Percentiles rank a stretch among this genome's conserved stretches.
Evolutionary conservation across 2,888 invertebrate genomes (phyloP).

Genomic region (Tricholauxania praeusta): DNA sequence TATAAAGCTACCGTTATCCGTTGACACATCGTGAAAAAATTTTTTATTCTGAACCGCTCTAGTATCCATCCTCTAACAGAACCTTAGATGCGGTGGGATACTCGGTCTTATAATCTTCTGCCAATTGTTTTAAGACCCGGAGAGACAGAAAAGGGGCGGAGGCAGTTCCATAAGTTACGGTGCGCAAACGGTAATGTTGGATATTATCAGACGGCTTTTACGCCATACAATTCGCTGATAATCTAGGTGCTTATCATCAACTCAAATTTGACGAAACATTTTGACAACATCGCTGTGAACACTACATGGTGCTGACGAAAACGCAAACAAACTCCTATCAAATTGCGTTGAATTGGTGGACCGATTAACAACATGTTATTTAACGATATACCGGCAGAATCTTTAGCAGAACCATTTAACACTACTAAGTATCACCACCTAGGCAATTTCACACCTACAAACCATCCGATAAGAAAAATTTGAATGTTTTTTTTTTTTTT

Average conservation of each 20-base stretch:
- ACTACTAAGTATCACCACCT: no score
- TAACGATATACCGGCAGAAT: conserved; percentile 29
- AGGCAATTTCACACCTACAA: no score
- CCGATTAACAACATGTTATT: conserved; percentile 36
- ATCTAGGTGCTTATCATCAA: conserved; percentile 34
- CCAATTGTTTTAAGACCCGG: conserved; percentile 41
- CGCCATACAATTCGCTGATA: conserved; percentile 46
- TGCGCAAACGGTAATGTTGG: conserved; percentile 41
- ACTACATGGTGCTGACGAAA: conserved; percentile 43
- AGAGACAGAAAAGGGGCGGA: conserved; percentile 42
- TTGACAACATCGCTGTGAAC: conserved; percentile 42
- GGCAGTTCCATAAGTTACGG: conserved; percentile 45
- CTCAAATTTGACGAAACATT: conserved; percentile 47
- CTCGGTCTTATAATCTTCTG: conserved; percentile 30
- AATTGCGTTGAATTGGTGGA: conserved; percentile 37
- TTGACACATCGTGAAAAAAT: no score
- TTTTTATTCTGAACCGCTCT: no score
- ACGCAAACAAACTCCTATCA: conserved; percentile 41
- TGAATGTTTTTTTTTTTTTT: no score
- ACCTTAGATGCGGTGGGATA: conserved; percentile 39
- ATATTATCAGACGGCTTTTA: conserved; percentile 10
- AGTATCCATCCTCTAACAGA: conserved; percentile 43
- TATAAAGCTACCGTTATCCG: no score
- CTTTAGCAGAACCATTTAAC: conserved; percentile 39
- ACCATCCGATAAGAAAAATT: no score